Base-by-base conservation (phyloP, 2,797 vertebrate species). In the Artibeus jamaicensis region DNA sequence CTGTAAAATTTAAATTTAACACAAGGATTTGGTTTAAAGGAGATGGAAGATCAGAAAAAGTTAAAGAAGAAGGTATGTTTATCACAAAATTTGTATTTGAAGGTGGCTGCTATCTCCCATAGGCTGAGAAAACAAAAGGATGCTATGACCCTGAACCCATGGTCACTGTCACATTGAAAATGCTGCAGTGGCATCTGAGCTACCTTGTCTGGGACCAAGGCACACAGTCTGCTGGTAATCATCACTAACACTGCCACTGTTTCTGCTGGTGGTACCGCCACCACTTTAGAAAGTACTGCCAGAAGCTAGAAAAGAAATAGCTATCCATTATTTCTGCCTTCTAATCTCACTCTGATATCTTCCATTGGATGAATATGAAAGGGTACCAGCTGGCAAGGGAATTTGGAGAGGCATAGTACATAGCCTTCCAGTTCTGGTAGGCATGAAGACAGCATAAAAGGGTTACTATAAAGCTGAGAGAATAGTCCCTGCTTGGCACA, bases 1-100 rank as follows among this genome's bases (percentile, higher is more conserved):
- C 57, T 83, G 42, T 46, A 50, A 29, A 92, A 87, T 34, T 29
- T 81, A 2, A 53, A 59, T 57, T 57, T 48, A 92, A 86, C 53
- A 39, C 5, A 71, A 24, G 4, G 9, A 77, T 81, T 89, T 85
- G 21, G 7, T n/a, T 92, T 42, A 74, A 62, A 70, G 24, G 42
- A 67, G 9, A 44, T 44, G 14, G 70, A 86, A 57, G 5, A 81
- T 48, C n/a, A 82, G 15, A 42, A 77, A 15, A 11, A 59, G 6
- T 53, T 86, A 86, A 77, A 53, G 32, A 81, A 37, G 6, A 37
- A 70, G 19, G 11, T 46, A 76, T 3, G 1, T 19, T 71, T 39
- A 78, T 68, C 10, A 11, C 15, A 9, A 71, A 94, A 73, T 89
- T 55, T 5, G 1, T 29, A 89, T 73, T 21, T 53, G 24, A 57